Percentiles rank a stretch among this genome's conserved stretches.
Conservation (phyloP, 2,113 vertebrate species). For the Atherinomorus stipes region DNA sequence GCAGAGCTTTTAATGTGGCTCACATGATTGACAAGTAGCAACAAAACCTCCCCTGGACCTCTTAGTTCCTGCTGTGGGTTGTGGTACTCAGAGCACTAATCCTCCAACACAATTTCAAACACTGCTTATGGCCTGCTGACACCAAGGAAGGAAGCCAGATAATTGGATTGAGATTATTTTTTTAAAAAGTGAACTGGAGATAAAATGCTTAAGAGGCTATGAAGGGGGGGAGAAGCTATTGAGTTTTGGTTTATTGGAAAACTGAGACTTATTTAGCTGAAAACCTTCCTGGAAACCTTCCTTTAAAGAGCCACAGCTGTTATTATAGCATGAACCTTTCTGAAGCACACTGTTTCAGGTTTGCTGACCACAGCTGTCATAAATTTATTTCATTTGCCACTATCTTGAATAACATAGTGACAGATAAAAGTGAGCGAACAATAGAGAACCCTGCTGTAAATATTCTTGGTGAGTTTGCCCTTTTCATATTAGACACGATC, state of each 20-base stretch:
- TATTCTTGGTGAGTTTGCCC: conserved; percentile 31
- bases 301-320: conserved; percentile 1
- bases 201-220: not conserved
- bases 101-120: conserved; percentile 18
- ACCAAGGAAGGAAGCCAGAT: conserved; percentile 9
- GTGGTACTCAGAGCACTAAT: conserved; percentile 23
- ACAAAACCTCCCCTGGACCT: conserved; percentile 1
- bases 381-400: conserved; percentile 30
- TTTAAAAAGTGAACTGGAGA: not conserved
- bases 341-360: not conserved
- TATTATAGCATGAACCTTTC: not conserved
- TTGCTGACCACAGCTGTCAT: conserved; percentile 1
- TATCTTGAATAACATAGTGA: conserved; percentile 1
- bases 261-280: not conserved
- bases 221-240: not conserved
- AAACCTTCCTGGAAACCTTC: not conserved
- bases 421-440: conserved; percentile 32
- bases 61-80: conserved; percentile 3
- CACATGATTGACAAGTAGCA: conserved; percentile 31
- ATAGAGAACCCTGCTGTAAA: conserved; percentile 17
- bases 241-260: not conserved
- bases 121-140: conserved; percentile 10
- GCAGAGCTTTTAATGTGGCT: not conserved
- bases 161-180: conserved; percentile 24
- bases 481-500: conserved; percentile 51